These are phyloP conservation scores for Drosophila paulistorum DNA, from an alignment of 1,140 invertebrate genomes.

Conservation along the genomic window DNA sequence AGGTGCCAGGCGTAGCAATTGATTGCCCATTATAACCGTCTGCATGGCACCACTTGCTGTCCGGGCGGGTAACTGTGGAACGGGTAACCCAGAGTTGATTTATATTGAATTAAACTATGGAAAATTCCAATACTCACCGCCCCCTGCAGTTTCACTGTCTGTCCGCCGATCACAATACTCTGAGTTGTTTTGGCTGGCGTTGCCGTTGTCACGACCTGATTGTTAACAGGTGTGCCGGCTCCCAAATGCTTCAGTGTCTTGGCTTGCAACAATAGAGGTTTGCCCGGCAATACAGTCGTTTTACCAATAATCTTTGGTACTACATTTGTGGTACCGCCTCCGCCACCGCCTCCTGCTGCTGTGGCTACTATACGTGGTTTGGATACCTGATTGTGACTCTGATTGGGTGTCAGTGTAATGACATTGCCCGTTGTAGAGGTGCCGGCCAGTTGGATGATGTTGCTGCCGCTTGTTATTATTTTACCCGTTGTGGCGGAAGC, in stretches of 20 bases:
- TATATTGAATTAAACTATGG: not conserved
- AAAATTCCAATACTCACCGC: conserved; percentile 45
- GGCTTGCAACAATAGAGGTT: conserved; percentile 82
- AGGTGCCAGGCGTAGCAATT: conserved; percentile 66
- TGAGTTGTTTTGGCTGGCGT: conserved; percentile 47
- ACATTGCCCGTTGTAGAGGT: conserved; percentile 52
- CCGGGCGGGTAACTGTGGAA: conserved; percentile 46
- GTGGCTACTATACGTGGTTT: conserved; percentile 81
- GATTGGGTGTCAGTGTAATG: conserved; percentile 50
- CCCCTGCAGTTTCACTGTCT: conserved; percentile 75
- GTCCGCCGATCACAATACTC: conserved; percentile 81
- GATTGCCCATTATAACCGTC: conserved; percentile 83
- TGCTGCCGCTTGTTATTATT: conserved; percentile 44
- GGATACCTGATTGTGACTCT: conserved; percentile 53
- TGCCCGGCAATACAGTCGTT: conserved; percentile 83
- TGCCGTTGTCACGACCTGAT: conserved; percentile 19
- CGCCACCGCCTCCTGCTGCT: not conserved
- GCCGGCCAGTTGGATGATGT: conserved; percentile 56
- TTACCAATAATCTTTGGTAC: conserved; percentile 71
- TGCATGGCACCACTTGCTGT: conserved; percentile 50
- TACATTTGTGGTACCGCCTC: conserved; percentile 6
- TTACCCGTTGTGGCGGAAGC: conserved; percentile 47
- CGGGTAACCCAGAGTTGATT: not conserved
- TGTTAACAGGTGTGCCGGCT: conserved; percentile 25
- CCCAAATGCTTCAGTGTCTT: conserved; percentile 58